Evolutionary conservation across 2,113 vertebrate species (phyloP).

Genomic region (Barbus barbus): DNA sequence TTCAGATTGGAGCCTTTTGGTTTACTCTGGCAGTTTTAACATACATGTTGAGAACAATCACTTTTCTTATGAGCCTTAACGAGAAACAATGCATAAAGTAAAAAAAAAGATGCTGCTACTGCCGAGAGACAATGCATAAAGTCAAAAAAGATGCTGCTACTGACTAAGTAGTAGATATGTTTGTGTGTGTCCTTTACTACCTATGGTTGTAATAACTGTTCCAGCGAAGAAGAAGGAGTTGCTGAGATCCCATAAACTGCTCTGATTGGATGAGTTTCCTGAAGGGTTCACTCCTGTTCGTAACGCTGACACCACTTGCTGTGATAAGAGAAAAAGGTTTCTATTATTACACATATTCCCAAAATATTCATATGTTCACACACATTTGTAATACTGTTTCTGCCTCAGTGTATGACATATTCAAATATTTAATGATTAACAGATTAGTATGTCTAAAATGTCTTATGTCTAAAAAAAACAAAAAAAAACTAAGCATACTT

Average conservation of each 20-base stretch:
- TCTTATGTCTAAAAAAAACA: too few species aligned
- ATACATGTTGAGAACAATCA: neutral
- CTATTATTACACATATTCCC: neutral
- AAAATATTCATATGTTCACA: neutral
- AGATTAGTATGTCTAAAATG: too few species aligned
- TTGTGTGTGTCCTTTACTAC: constrained; percentile 75
- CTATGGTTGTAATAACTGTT: constrained; percentile 99
- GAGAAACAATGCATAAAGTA: neutral
- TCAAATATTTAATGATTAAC: neutral
- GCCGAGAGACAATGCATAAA: too few species aligned
- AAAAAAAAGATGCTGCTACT: neutral
- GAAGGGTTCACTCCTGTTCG: constrained; percentile 94
- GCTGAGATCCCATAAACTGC: constrained; percentile 98
- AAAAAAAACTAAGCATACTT: too few species aligned
- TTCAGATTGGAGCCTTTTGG: neutral
- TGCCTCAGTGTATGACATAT: neutral
- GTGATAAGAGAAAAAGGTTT: constrained; percentile 47
- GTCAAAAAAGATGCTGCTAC: too few species aligned
- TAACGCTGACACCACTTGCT: constrained; percentile 96
- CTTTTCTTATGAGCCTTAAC: neutral
- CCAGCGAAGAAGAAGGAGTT: constrained; percentile 99
- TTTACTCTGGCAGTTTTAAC: neutral
- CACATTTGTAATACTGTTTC: neutral
- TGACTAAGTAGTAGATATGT: neutral
- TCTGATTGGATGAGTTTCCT: constrained; percentile 89